These are phyloP conservation scores for Catocala sponsa DNA, from an alignment of 2,888 invertebrate species.

Conservation along the genomic window DNA sequence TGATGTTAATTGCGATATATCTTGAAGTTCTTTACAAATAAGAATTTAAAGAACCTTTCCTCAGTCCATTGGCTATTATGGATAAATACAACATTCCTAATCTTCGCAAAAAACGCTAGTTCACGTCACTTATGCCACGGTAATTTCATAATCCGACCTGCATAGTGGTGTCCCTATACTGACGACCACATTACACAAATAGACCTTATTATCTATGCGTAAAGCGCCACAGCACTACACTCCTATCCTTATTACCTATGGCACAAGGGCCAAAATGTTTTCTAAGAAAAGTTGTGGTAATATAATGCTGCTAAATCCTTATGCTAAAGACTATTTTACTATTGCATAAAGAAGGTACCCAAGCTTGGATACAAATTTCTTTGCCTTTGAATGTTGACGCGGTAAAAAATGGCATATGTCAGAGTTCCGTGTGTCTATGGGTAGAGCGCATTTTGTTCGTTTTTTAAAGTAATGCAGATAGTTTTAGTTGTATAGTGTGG, in stretches of 20 bases:
- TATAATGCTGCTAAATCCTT: slow-evolving; percentile 38
- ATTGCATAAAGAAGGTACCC: slow-evolving; percentile 2
- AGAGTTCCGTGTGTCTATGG: slow-evolving; percentile 11
- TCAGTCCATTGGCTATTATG: too few relatives aligned
- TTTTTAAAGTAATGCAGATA: neutral
- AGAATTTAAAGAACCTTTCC: too few relatives aligned
- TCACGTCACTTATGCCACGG: slow-evolving; percentile 38
- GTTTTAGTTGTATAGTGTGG: neutral
- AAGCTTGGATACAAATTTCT: neutral
- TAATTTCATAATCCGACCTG: slow-evolving; percentile 55
- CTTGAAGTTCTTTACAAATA: too few relatives aligned
- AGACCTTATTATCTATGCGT: slow-evolving; percentile 38
- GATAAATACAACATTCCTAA: too few relatives aligned
- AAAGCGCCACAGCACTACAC: slow-evolving; percentile 37
- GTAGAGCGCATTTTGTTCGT: neutral
- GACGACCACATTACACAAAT: slow-evolving; percentile 37
- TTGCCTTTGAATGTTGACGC: slow-evolving; percentile 18
- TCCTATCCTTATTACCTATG: slow-evolving; percentile 32
- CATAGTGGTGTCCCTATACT: slow-evolving; percentile 59
- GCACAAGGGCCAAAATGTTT: slow-evolving; percentile 37
- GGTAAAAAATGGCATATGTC: slow-evolving; percentile 17
- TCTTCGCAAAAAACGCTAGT: slow-evolving; percentile 5
- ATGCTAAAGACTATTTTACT: slow-evolving; percentile 12
- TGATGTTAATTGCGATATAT: too few relatives aligned
- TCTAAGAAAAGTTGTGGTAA: slow-evolving; percentile 31